Evolutionary conservation across 30 jellyfish, hydroid and myxozoan species (phyloP), one percentile per base, ranked within the genome.

Genomic region (Turritopsis rubra): DNA sequence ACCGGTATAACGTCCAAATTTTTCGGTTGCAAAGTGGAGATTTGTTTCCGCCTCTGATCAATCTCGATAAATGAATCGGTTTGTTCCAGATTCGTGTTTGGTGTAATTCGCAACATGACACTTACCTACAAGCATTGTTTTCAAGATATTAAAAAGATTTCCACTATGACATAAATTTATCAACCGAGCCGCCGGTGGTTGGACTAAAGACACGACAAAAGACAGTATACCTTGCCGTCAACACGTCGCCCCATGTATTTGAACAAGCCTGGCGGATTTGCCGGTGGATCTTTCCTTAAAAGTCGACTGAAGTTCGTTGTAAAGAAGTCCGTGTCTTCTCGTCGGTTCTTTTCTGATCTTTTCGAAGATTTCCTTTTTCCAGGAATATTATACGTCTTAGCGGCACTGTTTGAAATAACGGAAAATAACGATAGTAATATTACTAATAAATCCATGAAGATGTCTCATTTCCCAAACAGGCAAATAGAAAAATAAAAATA

Each of bases 241-340:
- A 93, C 98, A 53, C 98, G 85, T 21, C 98, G 80, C 52, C 98
- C 98, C 93, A 86, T 85, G 83, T 93, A 93, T 75, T 88, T 93
- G 87, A 93, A 88, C 54, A 93, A 75, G 21, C 98, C 98, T 7
- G 98, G 96, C 41, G 98, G 98, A 72, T 93, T 93, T 19, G 92
- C 77, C 18, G 98, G 97, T 18, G 98, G 94, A 41, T 52, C 80
- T 13, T 85, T 82, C 31, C 73, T 73, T 75, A 93, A 70, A 18
- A 93, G 76, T 7, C 83, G 81, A 29, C 91, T 25, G 92, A 88
- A 93, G 52, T 93, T 88, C 22, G 96, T 93, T 18, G 95, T 94
- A 66, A 93, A 93, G 30, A 88, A n/a, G 60, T 81, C 88, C 9
- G 9, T 41, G 26, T 82, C 80, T 5, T 81, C 93, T 18, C 83